Evolutionary conservation across 2,797 vertebrate genomes (phyloP).

Genomic region (Gallinago solitaria): DNA sequence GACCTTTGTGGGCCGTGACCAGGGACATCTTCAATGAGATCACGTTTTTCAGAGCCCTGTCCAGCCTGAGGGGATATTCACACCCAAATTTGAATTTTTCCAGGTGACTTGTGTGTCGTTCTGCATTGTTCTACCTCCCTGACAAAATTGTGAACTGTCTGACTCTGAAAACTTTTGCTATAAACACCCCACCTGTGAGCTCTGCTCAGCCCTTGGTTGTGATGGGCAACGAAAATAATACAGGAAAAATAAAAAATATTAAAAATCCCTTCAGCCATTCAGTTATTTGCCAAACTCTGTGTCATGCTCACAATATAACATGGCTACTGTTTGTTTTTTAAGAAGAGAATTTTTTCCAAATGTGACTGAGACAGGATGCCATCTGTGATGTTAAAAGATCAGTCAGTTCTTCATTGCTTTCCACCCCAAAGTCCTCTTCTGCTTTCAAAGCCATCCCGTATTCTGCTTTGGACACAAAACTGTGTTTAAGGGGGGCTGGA

Average conservation of each 20-base stretch:
- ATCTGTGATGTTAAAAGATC: not conserved
- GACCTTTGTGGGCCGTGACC: not conserved
- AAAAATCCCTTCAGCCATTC: not conserved
- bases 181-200: not conserved
- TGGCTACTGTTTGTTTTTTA: not conserved
- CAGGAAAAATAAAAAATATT: rapidly evolving
- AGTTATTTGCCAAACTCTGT: not conserved
- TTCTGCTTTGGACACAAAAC: not conserved
- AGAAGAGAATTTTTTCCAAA: not conserved
- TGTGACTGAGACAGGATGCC: not conserved
- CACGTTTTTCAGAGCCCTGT: not conserved
- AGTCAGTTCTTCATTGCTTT: not conserved
- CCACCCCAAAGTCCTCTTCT: not conserved
- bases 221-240: too few species aligned
- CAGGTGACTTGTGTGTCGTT: not conserved
- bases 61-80: not conserved
- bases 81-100: not conserved
- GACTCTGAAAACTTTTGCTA: not conserved
- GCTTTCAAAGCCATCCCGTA: not conserved
- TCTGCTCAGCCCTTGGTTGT: not conserved
- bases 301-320: rapidly evolving
- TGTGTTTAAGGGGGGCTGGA: not conserved
- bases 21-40: not conserved
- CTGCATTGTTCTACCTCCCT: not conserved
- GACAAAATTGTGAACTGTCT: rapidly evolving